Evolutionary conservation across 1,140 invertebrate species (phyloP).

Genomic region (Cotesia chilonis): DNA sequence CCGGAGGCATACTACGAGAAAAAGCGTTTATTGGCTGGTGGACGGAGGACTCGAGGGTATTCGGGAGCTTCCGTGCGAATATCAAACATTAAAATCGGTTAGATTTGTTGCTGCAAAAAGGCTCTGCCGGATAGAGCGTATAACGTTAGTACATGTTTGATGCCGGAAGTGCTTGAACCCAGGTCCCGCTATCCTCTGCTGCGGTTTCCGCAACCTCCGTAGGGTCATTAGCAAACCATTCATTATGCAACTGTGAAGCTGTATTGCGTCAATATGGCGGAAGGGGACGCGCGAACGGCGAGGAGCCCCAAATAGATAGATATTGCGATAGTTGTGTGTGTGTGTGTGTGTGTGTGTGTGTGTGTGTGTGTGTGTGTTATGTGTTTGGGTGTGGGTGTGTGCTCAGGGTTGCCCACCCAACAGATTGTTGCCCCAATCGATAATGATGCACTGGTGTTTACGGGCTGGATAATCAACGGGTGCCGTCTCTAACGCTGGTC

Average conservation of each 20-base stretch:
- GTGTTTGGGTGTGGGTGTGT: background rate
- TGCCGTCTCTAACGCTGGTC: constrained; percentile 40
- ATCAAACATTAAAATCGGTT: constrained; percentile 30
- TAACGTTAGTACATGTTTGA: constrained; percentile 52
- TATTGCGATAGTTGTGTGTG: background rate
- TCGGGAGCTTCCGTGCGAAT: background rate
- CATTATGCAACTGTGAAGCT: constrained; percentile 59
- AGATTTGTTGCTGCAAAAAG: constrained; percentile 25
- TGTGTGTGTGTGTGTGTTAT: background rate
- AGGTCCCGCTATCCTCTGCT: constrained; percentile 45
- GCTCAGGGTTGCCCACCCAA: constrained; percentile 31
- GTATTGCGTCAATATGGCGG: constrained; percentile 58
- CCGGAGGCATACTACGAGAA: too few species aligned
- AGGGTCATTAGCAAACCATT: constrained; percentile 62
- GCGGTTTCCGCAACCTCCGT: constrained; percentile 60
- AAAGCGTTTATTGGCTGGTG: background rate
- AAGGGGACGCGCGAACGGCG: constrained; percentile 19
- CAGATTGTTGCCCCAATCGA: constrained; percentile 60
- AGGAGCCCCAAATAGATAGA: background rate
- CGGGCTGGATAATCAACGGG: constrained; percentile 57
- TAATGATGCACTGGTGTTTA: constrained; percentile 58
- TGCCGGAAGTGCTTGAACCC: constrained; percentile 56
- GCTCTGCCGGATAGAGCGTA: constrained; percentile 30
- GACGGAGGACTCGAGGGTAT: background rate
- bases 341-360: background rate